Percentiles rank a stretch among this genome's conserved stretches.
phyloP scores from a whole-genome alignment of 2,888 invertebrate species.

The Notocelia uddmanniana region DNA sequence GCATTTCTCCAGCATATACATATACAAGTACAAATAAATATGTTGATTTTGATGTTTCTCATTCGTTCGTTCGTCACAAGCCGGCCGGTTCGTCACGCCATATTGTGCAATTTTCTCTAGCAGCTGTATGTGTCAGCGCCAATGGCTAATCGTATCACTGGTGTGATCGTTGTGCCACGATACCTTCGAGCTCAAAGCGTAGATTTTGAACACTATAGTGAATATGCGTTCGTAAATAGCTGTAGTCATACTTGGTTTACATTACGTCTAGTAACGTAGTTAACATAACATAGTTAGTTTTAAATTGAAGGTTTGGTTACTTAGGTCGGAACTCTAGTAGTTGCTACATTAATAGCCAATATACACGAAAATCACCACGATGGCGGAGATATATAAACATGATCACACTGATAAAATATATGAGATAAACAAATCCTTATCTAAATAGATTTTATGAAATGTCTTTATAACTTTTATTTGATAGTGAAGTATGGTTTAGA shows the following conservation, averaged over 20 bases:
- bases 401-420: background rate
- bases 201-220: background rate
- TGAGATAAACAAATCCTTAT: background rate
- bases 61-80: background rate
- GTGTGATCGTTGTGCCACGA: constrained; percentile 9
- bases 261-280: background rate
- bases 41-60: too few relatives aligned
- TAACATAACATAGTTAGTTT: background rate
- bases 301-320: background rate
- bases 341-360: background rate
- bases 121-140: background rate
- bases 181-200: background rate
- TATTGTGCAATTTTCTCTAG: constrained; percentile 9
- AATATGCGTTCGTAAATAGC: background rate
- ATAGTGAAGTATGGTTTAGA: too few relatives aligned
- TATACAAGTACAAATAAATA: too few relatives aligned
- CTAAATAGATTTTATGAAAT: background rate
- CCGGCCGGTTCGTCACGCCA: background rate
- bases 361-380: too few relatives aligned
- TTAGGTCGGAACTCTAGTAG: background rate
- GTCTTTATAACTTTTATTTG: too few relatives aligned
- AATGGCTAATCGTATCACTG: constrained; percentile 2
- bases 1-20: too few relatives aligned
- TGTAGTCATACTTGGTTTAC: background rate
- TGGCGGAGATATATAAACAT: too few relatives aligned